phyloP scores from a whole-genome alignment of 1,140 invertebrate species.

The Teleopsis dalmanni region DNA sequence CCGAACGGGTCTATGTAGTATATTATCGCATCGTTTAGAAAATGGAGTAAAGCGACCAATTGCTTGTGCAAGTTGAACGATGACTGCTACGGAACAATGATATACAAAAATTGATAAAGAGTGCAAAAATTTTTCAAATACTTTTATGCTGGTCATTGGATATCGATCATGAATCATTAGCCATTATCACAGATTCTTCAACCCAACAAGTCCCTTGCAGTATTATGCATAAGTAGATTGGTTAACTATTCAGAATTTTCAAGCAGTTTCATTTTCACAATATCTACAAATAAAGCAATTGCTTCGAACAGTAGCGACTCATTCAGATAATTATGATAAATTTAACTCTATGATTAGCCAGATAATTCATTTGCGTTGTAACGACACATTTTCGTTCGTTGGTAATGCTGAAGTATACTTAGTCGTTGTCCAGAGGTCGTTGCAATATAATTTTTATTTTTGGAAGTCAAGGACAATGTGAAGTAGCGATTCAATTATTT shows the following conservation, averaged over 20 bases:
- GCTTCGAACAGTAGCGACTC: background rate
- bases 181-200: conserved; percentile 39
- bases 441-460: too few relatives aligned
- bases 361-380: too few relatives aligned
- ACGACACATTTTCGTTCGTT: too few relatives aligned
- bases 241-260: background rate
- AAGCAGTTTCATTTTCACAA: background rate
- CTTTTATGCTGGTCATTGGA: conserved; percentile 33
- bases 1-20: conserved; percentile 41
- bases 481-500: too few relatives aligned
- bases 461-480: too few relatives aligned
- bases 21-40: conserved; percentile 43
- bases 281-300: background rate
- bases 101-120: conserved; percentile 24
- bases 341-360: background rate
- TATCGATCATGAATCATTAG: conserved; percentile 46
- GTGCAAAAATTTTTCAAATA: conserved; percentile 44
- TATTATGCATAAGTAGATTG: background rate
- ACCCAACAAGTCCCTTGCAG: conserved; percentile 14
- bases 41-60: conserved; percentile 32
- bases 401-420: too few relatives aligned
- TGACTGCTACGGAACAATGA: conserved; percentile 16
- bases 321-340: background rate
- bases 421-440: too few relatives aligned
- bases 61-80: conserved; percentile 8